Evolutionary conservation across 2,113 vertebrate species (phyloP).

Genomic region (Pristiophorus japonicus): DNA sequence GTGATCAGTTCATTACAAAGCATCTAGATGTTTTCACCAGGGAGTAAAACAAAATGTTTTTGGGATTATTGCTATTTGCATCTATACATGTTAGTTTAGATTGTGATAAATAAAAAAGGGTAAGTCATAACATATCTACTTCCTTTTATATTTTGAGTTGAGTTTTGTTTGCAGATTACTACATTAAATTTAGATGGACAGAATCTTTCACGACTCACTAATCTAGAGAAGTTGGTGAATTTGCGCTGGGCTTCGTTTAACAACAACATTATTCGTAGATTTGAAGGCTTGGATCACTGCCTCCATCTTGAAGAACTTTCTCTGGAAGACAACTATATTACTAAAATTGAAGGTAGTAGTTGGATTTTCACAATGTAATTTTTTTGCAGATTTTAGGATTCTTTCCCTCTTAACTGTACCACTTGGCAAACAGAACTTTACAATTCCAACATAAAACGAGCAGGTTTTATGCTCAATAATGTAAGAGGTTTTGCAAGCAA

Average conservation of each 20-base stretch:
- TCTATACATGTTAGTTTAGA: neutral
- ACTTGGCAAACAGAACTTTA: neutral
- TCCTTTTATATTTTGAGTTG: neutral
- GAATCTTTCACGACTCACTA: slow-evolving; percentile 64
- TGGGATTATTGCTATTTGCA: neutral
- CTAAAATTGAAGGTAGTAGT: slow-evolving; percentile 62
- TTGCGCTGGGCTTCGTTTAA: slow-evolving; percentile 77
- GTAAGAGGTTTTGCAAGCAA: neutral
- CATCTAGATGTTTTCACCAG: neutral
- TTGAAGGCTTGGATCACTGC: slow-evolving; percentile 69
- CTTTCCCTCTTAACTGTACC: neutral
- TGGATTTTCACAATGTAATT: neutral
- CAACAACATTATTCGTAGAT: slow-evolving; percentile 67
- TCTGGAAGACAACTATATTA: slow-evolving; percentile 70
- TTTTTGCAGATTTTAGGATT: neutral
- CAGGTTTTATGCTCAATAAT: neutral
- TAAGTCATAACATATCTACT: neutral
- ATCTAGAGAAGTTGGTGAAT: slow-evolving; percentile 67
- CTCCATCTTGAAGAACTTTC: slow-evolving; percentile 70
- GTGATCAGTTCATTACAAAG: neutral
- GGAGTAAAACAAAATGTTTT: neutral
- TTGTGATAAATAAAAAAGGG: neutral
- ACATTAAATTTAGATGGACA: slow-evolving; percentile 70
- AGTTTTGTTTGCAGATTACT: slow-evolving; percentile 62
- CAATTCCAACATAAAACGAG: neutral